Evolutionary conservation across 1,140 invertebrate species (phyloP).

Genomic region (Psix sp.): DNA sequence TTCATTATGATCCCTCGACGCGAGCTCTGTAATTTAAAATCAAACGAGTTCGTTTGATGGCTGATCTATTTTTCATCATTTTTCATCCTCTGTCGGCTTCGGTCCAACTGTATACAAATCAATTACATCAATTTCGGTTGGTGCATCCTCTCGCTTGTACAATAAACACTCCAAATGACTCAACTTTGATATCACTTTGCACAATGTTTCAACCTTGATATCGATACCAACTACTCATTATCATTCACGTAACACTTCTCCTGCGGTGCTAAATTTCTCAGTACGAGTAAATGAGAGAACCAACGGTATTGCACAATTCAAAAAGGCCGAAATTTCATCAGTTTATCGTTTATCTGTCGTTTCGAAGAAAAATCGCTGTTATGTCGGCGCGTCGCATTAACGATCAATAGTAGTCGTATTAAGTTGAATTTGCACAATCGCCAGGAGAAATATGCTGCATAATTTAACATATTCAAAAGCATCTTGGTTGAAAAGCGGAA

Average conservation of each 20-base stretch:
- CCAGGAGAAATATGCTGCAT: constrained; percentile 20
- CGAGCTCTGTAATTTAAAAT: not conserved
- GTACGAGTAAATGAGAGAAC: constrained; percentile 17
- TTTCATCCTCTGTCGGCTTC: not conserved
- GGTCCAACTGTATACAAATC: too few relatives aligned
- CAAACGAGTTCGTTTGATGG: not conserved
- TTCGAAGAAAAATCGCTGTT: constrained; percentile 28
- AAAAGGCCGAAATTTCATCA: constrained; percentile 37
- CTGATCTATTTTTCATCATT: not conserved
- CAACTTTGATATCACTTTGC: too few relatives aligned
- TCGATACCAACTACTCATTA: too few relatives aligned
- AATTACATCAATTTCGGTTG: too few relatives aligned
- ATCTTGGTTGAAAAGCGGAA: constrained; percentile 39
- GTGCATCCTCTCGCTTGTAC: too few relatives aligned
- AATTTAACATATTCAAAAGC: constrained; percentile 25
- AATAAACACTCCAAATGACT: too few relatives aligned
- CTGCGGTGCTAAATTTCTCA: constrained; percentile 24
- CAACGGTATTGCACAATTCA: constrained; percentile 16
- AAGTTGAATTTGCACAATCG: constrained; percentile 31
- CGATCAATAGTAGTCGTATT: constrained; percentile 48
- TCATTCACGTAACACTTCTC: too few relatives aligned
- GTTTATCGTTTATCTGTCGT: constrained; percentile 27
- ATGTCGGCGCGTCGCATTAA: constrained; percentile 24
- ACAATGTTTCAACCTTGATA: too few relatives aligned
- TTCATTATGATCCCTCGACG: not conserved